A percentile compares a stretch with the other conserved stretches of the same genome.
phyloP scores from a whole-genome alignment of 1,140 invertebrate species.

The Cherax quadricarinatus region DNA sequence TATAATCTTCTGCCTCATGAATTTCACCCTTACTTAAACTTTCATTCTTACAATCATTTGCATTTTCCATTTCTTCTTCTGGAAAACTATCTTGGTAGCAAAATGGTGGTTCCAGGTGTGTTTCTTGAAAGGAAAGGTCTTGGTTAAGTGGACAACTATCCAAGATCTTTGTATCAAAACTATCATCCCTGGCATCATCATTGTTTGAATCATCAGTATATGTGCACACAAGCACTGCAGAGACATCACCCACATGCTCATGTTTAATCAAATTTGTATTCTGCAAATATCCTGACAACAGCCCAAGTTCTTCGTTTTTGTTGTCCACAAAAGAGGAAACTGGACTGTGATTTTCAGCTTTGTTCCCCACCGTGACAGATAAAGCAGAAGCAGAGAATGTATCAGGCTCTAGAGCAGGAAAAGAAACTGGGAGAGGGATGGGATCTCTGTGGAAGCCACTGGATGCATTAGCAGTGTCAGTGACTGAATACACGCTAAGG shows the following conservation, averaged over 20 bases:
- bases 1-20: background rate
- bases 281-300: background rate
- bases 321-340: background rate
- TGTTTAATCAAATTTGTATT: background rate
- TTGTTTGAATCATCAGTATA: background rate
- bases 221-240: background rate
- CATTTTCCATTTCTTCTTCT: too few relatives aligned
- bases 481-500: slow-evolving; percentile 34
- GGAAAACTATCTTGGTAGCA: background rate
- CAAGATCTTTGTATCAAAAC: background rate
- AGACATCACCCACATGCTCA: background rate
- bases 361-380: slow-evolving; percentile 21
- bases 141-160: background rate
- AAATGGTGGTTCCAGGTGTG: too few relatives aligned
- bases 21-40: background rate
- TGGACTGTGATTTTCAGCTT: background rate
- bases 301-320: background rate
- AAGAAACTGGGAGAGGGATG: slow-evolving; percentile 27
- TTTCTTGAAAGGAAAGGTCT: background rate
- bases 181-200: background rate
- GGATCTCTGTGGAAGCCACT: slow-evolving; percentile 17
- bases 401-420: slow-evolving; percentile 42
- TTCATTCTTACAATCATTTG: background rate
- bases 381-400: slow-evolving; percentile 50
- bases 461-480: slow-evolving; percentile 35